Conservation (phyloP, 2,888 invertebrate species). For the Drosophila meridionalis region DNA sequence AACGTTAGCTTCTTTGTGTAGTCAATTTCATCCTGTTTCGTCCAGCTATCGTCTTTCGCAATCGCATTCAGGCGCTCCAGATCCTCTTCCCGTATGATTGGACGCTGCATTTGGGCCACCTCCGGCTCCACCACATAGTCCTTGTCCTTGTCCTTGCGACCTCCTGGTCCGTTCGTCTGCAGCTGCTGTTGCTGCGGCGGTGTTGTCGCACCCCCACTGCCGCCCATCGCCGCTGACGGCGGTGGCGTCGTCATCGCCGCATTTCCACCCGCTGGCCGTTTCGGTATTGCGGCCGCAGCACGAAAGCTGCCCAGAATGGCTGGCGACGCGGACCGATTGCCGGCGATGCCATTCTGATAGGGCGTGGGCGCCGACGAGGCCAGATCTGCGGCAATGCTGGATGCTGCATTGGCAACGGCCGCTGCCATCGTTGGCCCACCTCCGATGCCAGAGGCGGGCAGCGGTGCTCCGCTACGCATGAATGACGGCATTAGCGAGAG, state of each 20-base stretch:
- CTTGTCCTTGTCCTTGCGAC: slow-evolving; percentile 71
- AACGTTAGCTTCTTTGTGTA: slow-evolving; percentile 97
- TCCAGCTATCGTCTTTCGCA: slow-evolving; percentile 95
- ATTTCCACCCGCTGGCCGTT: slow-evolving; percentile 77
- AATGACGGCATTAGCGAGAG: slow-evolving; percentile 92
- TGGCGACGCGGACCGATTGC: slow-evolving; percentile 57
- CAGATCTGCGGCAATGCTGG: slow-evolving; percentile 34
- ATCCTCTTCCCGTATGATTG: slow-evolving; percentile 97
- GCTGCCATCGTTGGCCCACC: slow-evolving; percentile 61
- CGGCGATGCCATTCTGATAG: slow-evolving; percentile 81
- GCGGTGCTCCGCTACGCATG: slow-evolving; percentile 86
- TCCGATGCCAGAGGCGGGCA: slow-evolving; percentile 57
- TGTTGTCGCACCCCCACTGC: slow-evolving; percentile 50
- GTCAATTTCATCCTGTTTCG: slow-evolving; percentile 96
- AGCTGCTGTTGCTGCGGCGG: slow-evolving; percentile 60
- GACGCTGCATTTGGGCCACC: slow-evolving; percentile 90
- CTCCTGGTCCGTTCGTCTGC: slow-evolving; percentile 58
- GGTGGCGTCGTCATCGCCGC: slow-evolving; percentile 64
- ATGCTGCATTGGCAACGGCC: slow-evolving; percentile 51
- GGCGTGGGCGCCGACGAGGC: slow-evolving; percentile 62
- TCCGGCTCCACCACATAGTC: slow-evolving; percentile 85
- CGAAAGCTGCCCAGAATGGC: slow-evolving; percentile 76
- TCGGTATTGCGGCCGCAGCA: slow-evolving; percentile 79
- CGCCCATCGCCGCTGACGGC: slow-evolving; percentile 15
- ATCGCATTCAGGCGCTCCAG: slow-evolving; percentile 96